Percentiles rank a stretch among this genome's conserved stretches.
Evolutionary conservation across 2,113 vertebrate genomes (phyloP).

Genomic region (Chloropsis hardwickii): DNA sequence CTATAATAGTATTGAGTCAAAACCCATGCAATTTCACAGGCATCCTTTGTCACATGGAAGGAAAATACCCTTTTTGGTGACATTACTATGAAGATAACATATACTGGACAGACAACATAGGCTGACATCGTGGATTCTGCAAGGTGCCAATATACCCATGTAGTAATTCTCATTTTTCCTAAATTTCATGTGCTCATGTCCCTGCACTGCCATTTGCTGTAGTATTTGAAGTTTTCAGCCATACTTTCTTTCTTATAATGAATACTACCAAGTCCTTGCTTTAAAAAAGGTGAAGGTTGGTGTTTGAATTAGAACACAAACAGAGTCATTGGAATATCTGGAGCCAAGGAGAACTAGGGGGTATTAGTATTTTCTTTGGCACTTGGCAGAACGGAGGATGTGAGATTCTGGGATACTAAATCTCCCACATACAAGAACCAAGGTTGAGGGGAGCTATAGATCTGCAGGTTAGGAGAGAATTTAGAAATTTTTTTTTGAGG

Average conservation of each 20-base stretch:
- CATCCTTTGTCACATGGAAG: background rate
- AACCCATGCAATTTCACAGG: background rate
- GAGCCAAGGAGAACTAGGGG: background rate
- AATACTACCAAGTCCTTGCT: background rate
- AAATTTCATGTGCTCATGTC: background rate
- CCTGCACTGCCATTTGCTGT: background rate
- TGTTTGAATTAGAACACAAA: background rate
- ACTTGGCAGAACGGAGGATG: background rate
- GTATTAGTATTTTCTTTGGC: background rate
- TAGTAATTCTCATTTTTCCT: background rate
- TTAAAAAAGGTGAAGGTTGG: background rate
- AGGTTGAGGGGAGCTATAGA: background rate
- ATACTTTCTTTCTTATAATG: background rate
- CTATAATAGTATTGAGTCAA: background rate
- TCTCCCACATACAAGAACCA: background rate
- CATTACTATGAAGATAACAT: background rate
- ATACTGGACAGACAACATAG: background rate
- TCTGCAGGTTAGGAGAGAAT: background rate
- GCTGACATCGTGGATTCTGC: fast-evolving
- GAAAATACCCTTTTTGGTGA: background rate
- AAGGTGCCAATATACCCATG: background rate
- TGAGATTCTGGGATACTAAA: background rate
- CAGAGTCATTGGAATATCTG: background rate
- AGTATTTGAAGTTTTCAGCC: background rate
- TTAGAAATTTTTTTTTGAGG: background rate